phyloP scores from a whole-genome alignment of 2,797 vertebrate species.

The Typhlichthys eigenmanni region DNA sequence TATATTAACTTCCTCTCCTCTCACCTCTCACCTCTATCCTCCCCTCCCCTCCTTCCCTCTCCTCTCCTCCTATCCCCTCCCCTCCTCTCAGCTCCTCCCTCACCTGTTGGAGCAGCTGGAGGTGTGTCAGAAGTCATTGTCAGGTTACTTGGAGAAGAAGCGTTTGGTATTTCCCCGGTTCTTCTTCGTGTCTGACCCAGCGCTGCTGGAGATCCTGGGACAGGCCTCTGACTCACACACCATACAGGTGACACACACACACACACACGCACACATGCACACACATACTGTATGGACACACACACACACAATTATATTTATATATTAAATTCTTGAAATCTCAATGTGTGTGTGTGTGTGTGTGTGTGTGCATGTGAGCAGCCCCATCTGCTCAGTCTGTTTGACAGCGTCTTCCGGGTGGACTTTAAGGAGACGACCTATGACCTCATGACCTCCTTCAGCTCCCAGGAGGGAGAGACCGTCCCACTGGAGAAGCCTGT shows the following conservation, averaged over 20 bases:
- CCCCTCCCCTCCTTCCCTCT: background rate
- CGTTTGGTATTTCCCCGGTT: conserved; percentile 84
- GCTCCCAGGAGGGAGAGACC: conserved; percentile 85
- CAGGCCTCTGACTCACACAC: conserved; percentile 88
- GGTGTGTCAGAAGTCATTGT: conserved; percentile 86
- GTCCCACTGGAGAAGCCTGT: conserved; percentile 78
- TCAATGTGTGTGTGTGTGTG: background rate
- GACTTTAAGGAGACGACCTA: conserved; percentile 82
- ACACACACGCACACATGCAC: conserved; percentile 8
- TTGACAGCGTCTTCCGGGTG: conserved; percentile 84
- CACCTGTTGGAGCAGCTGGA: conserved; percentile 80
- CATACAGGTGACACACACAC: conserved; percentile 74
- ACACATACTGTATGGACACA: background rate
- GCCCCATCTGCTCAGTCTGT: conserved; percentile 84
- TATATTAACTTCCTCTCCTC: background rate
- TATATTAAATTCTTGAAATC: background rate
- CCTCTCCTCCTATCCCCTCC: background rate
- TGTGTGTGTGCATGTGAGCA: conserved; percentile 36
- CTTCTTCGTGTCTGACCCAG: conserved; percentile 87
- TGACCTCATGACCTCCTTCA: conserved; percentile 82
- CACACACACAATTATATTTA: background rate
- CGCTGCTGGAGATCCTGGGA: conserved; percentile 85
- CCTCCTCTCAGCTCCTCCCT: conserved; percentile 50
- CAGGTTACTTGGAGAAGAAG: conserved; percentile 87
- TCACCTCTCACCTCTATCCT: background rate